These are phyloP conservation scores for Cranoglanis bouderius DNA, from an alignment of 2,113 vertebrate species.

Conservation along the genomic window DNA sequence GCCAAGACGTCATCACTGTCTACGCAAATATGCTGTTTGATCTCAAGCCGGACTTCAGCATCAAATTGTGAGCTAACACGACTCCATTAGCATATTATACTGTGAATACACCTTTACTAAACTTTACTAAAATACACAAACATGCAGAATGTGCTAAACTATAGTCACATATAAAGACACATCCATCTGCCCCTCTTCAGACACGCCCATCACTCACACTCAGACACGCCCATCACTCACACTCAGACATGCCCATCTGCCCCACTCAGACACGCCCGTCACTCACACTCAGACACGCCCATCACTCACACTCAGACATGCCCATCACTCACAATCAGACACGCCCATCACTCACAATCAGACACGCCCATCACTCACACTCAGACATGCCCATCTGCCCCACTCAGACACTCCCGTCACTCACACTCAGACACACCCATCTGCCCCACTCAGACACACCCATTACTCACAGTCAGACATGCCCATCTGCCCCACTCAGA, in stretches of 20 bases:
- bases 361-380: not conserved
- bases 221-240: not conserved
- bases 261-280: not conserved
- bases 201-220: not conserved
- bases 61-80: constrained; percentile 64
- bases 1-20: constrained; percentile 58
- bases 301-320: not conserved
- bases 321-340: not conserved
- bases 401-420: not conserved
- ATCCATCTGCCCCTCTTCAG: too few relatives aligned
- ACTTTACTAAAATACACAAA: not conserved
- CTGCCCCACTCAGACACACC: not conserved
- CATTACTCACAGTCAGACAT: not conserved
- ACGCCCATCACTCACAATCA: not conserved
- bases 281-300: not conserved
- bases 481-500: not conserved
- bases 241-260: not conserved
- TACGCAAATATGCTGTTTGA: constrained; percentile 66
- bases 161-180: constrained; percentile 29
- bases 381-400: not conserved
- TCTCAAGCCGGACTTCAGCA: constrained; percentile 65
- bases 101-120: not conserved
- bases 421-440: not conserved
- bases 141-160: constrained; percentile 34
- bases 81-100: not conserved